These are phyloP conservation scores for Crotalus horridus DNA, from an alignment of 2,113 vertebrate species.

Conservation along the genomic window DNA sequence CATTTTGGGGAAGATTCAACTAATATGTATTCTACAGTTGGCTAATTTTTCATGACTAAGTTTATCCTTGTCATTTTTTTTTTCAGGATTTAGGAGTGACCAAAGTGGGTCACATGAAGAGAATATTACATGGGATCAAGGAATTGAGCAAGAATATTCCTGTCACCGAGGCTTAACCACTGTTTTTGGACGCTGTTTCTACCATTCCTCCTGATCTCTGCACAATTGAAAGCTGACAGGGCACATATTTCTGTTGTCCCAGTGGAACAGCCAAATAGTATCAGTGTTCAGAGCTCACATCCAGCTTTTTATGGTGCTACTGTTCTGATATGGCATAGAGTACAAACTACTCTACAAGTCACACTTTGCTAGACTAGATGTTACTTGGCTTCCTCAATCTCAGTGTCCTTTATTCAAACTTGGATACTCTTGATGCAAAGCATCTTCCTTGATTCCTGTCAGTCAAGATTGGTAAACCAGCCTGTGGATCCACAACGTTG, in stretches of 20 bases:
- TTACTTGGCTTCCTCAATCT: slow-evolving; percentile 25
- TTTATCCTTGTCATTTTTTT: slow-evolving; percentile 37
- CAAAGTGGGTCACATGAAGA: slow-evolving; percentile 97
- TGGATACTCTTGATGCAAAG: slow-evolving; percentile 32
- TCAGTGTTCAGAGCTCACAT: slow-evolving; percentile 50
- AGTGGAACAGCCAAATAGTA: neutral
- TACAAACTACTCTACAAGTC: slow-evolving; percentile 28
- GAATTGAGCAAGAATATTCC: slow-evolving; percentile 85
- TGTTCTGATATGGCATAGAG: slow-evolving; percentile 42
- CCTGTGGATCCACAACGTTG: slow-evolving; percentile 18
- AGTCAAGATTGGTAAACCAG: slow-evolving; percentile 14
- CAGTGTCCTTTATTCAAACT: slow-evolving; percentile 11
- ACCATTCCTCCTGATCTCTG: slow-evolving; percentile 52
- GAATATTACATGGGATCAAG: slow-evolving; percentile 93
- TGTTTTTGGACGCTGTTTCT: slow-evolving; percentile 67
- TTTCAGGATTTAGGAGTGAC: slow-evolving; percentile 92
- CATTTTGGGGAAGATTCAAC: neutral
- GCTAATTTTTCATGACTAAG: neutral
- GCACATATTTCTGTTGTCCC: slow-evolving; percentile 36
- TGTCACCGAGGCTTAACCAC: slow-evolving; percentile 81
- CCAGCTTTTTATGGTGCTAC: slow-evolving; percentile 69
- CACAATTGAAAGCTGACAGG: slow-evolving; percentile 45
- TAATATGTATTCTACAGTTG: slow-evolving; percentile 3
- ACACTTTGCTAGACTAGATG: slow-evolving; percentile 30
- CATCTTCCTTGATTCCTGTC: neutral